A percentile compares a stretch with the other conserved stretches of the same genome.
These are phyloP conservation scores for Atta texana DNA, from an alignment of 1,140 invertebrate genomes.

Conservation along the genomic window DNA sequence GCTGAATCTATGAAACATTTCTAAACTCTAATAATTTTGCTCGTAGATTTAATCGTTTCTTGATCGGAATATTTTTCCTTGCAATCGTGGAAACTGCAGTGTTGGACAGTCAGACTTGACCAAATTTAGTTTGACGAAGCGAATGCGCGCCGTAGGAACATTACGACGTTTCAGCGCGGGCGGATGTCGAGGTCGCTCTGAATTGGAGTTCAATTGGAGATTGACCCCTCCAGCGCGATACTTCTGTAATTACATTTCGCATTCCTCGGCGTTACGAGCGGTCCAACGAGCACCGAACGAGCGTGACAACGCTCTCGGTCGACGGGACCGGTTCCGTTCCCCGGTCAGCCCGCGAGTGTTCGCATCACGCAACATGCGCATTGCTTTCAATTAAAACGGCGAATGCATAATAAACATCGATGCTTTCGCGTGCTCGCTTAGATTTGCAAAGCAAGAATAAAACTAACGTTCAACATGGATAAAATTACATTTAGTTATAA, in stretches of 20 bases:
- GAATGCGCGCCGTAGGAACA: conserved; percentile 1
- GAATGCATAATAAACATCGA: conserved; percentile 36
- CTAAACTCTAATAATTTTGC: neutral
- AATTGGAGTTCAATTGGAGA: conserved; percentile 78
- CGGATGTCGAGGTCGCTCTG: conserved; percentile 56
- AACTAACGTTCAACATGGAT: neutral
- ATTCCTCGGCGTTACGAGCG: conserved; percentile 76
- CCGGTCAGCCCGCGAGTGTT: conserved; percentile 31
- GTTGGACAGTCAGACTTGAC: conserved; percentile 45
- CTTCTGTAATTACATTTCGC: conserved; percentile 78
- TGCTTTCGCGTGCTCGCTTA: neutral
- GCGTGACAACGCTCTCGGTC: conserved; percentile 66
- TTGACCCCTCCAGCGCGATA: conserved; percentile 76
- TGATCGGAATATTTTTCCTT: conserved; percentile 13
- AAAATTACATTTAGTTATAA: neutral
- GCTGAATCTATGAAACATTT: neutral
- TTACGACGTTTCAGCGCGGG: conserved; percentile 31
- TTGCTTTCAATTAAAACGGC: conserved; percentile 56
- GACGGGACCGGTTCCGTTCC: conserved; percentile 67
- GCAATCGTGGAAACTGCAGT: conserved; percentile 20
- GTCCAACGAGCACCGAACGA: conserved; percentile 69
- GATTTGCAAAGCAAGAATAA: conserved; percentile 7
- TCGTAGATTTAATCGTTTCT: conserved; percentile 6
- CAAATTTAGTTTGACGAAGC: conserved; percentile 63
- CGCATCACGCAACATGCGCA: conserved; percentile 34